phyloP scores from a whole-genome alignment of 2,888 invertebrate species.

The Alsophila aescularia region DNA sequence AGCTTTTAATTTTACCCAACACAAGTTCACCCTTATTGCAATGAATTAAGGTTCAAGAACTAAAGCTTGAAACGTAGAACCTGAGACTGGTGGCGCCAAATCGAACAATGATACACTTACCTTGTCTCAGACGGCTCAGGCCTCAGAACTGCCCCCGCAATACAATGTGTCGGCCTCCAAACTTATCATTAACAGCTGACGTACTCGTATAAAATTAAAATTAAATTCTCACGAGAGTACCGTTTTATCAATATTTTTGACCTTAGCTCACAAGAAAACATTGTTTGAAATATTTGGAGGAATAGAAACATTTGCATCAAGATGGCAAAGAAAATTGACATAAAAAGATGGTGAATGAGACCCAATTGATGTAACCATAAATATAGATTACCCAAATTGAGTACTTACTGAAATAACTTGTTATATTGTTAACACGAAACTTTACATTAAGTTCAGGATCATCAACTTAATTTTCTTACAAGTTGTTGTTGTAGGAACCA shows the following conservation, averaged over 20 bases:
- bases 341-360: too few species aligned
- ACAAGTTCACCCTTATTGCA: conserved; percentile 5
- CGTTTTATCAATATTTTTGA: conserved; percentile 18
- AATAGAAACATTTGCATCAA: not conserved
- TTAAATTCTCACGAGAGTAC: conserved; percentile 29
- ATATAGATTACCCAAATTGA: not conserved
- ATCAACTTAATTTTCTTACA: conserved; percentile 48
- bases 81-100: conserved; percentile 22
- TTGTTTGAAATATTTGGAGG: not conserved
- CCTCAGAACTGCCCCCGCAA: conserved; percentile 59
- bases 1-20: conserved; percentile 4
- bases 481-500: conserved; percentile 37
- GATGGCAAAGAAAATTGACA: too few species aligned
- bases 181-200: conserved; percentile 27
- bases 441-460: conserved; percentile 56
- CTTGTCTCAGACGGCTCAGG: conserved; percentile 66
- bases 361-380: too few species aligned
- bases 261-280: conserved; percentile 12
- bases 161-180: conserved; percentile 71
- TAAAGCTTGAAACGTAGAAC: not conserved
- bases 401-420: conserved; percentile 2
- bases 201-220: conserved; percentile 23
- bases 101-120: conserved; percentile 59
- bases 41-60: conserved; percentile 5
- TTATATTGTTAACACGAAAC: conserved; percentile 34